Conservation (phyloP, 2,888 invertebrate genomes). For the Macaria liturata region DNA sequence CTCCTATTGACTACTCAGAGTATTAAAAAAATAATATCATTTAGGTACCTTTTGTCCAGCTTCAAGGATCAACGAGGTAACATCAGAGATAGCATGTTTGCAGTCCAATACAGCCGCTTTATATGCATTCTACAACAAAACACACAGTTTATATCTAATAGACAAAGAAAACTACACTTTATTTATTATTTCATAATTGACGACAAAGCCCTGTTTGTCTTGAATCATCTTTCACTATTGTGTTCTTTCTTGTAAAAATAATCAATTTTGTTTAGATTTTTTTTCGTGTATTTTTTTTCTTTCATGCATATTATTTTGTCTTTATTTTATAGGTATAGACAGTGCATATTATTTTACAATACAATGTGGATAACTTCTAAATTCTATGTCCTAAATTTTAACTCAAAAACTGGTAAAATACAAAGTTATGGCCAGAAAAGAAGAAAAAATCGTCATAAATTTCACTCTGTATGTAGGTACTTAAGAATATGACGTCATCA, state of each 20-base stretch:
- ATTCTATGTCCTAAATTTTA: too few relatives aligned
- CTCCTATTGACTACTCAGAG: background rate
- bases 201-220: background rate
- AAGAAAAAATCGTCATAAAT: too few relatives aligned
- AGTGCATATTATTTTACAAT: background rate
- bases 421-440: too few relatives aligned
- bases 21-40: background rate
- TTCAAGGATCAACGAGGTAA: constrained; percentile 43
- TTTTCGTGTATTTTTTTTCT: too few relatives aligned
- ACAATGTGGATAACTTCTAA: background rate
- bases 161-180: constrained; percentile 10
- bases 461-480: background rate
- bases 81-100: constrained; percentile 33
- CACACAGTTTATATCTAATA: constrained; percentile 13
- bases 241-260: too few relatives aligned
- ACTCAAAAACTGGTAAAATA: too few relatives aligned
- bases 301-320: background rate
- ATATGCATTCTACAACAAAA: constrained; percentile 55
- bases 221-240: background rate
- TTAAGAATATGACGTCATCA: background rate
- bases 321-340: background rate
- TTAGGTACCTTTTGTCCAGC: constrained; percentile 55
- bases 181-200: background rate
- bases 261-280: too few relatives aligned
- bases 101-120: constrained; percentile 45